Evolutionary conservation across 2,113 vertebrate species (phyloP).

Genomic region (Haliaeetus leucogaster): DNA sequence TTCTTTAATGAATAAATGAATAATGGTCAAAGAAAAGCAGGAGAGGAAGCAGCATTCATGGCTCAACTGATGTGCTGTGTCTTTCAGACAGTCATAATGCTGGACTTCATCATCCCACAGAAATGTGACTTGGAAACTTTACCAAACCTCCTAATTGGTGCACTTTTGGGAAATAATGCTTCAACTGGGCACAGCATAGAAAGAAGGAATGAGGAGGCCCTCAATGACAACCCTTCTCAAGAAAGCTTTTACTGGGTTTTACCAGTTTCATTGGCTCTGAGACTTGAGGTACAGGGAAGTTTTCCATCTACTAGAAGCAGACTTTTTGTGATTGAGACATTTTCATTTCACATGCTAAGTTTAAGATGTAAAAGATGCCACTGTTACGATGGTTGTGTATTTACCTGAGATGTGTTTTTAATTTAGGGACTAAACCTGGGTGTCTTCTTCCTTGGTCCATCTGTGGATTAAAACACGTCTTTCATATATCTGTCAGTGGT

Average conservation of each 20-base stretch:
- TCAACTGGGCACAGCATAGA: not conserved
- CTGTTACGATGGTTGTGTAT: not conserved
- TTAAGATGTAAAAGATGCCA: not conserved
- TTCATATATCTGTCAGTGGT: not conserved
- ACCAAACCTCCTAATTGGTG: slow-evolving; percentile 11
- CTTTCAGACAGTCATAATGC: not conserved
- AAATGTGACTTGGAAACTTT: slow-evolving; percentile 26
- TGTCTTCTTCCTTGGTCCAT: not conserved
- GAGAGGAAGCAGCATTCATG: not conserved
- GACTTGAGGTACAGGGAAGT: not conserved
- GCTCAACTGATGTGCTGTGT: not conserved
- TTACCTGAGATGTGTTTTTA: not conserved
- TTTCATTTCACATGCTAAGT: not conserved
- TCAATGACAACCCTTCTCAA: not conserved
- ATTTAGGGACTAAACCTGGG: not conserved
- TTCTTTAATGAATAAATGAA: not conserved
- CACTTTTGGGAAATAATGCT: slow-evolving; percentile 5
- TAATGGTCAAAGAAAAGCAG: not conserved
- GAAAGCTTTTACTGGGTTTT: not conserved
- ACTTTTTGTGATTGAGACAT: not conserved
- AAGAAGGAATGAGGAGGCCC: not conserved
- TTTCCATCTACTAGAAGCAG: not conserved
- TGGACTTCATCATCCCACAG: not conserved
- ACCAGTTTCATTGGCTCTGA: not conserved
- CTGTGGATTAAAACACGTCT: not conserved